Conservation (phyloP, 37 sponge, comb jelly and placozoan species). For the Mnemiopsis leidyi region DNA sequence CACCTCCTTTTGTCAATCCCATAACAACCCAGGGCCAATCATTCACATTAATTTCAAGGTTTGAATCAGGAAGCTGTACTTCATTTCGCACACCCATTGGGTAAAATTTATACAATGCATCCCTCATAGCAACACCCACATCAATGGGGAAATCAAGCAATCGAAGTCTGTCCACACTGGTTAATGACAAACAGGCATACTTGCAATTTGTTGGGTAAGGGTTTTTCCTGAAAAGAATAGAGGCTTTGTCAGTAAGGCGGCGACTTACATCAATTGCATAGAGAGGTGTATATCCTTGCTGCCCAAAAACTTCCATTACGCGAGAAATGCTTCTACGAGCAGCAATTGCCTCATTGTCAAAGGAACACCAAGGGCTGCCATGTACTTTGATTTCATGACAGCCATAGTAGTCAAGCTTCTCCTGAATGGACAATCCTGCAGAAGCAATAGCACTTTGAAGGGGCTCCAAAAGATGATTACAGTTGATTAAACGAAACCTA, state of each 20-base stretch:
- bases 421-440: slow-evolving; percentile 6
- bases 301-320: neutral
- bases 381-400: neutral
- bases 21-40: neutral
- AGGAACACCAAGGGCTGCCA: neutral
- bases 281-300: neutral
- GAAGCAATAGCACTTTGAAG: neutral
- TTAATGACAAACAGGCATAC: neutral
- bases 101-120: neutral
- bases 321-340: neutral
- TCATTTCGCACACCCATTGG: neutral
- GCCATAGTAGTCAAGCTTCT: slow-evolving; percentile 21
- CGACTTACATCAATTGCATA: slow-evolving; percentile 30
- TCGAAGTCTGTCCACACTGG: neutral
- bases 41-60: neutral
- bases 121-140: slow-evolving; percentile 9
- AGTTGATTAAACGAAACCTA: neutral
- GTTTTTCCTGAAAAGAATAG: neutral
- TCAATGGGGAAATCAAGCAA: slow-evolving; percentile 1
- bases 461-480: neutral
- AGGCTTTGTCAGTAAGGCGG: neutral
- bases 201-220: neutral
- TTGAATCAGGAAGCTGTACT: neutral
- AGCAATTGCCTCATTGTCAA: neutral
- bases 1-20: neutral